Evolutionary conservation across 2,888 invertebrate species (phyloP).

Genomic region (Netelia inedita): DNA sequence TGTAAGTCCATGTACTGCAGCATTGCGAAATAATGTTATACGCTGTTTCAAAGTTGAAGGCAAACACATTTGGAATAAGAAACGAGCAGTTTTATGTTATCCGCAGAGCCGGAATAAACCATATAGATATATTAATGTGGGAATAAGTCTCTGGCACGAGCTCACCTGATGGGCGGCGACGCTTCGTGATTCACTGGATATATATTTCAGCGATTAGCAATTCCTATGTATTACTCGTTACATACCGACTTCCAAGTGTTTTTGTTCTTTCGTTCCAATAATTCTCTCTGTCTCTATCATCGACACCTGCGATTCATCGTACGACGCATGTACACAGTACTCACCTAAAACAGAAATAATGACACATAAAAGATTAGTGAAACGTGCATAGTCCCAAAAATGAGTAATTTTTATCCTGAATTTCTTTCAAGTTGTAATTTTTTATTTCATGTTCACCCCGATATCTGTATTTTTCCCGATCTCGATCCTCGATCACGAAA

Average conservation of each 20-base stretch:
- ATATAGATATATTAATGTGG: conserved; percentile 11
- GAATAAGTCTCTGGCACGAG: neutral
- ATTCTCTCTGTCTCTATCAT: conserved; percentile 35
- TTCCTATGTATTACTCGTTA: conserved; percentile 41
- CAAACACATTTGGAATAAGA: conserved; percentile 48
- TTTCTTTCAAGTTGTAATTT: too few relatives aligned
- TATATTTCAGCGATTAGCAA: conserved; percentile 57
- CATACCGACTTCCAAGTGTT: conserved; percentile 56
- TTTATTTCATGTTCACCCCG: too few relatives aligned
- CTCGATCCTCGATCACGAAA: too few relatives aligned
- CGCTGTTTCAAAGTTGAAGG: conserved; percentile 27
- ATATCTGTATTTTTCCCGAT: too few relatives aligned
- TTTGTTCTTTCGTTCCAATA: conserved; percentile 31
- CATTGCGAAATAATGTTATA: conserved; percentile 29
- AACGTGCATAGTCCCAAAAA: neutral
- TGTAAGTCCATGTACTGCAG: neutral
- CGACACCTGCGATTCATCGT: conserved; percentile 48
- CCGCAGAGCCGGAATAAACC: neutral
- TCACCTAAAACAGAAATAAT: conserved; percentile 78
- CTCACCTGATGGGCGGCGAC: conserved; percentile 43
- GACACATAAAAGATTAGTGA: conserved; percentile 37
- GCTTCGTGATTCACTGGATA: conserved; percentile 54
- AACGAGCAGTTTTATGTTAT: conserved; percentile 38
- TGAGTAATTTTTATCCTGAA: too few relatives aligned
- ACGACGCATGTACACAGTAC: conserved; percentile 68